Evolutionary conservation across 2,888 invertebrate species (phyloP), one percentile per base, ranked within the genome.

Genomic region (Nesidiocoris tenuis): DNA sequence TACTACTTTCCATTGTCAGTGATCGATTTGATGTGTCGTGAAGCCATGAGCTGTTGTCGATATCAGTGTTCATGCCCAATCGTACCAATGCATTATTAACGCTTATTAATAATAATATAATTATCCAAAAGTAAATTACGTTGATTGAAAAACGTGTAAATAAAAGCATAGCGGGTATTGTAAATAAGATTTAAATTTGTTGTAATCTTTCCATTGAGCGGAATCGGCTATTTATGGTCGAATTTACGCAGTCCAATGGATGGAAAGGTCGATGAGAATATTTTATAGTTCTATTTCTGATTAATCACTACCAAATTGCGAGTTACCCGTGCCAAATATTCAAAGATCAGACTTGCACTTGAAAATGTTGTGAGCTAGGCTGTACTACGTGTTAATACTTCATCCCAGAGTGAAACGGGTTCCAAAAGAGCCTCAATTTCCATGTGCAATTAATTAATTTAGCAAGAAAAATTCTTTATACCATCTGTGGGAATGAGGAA

Each of bases 21-120:
- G 12, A 3, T 39, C 5, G 12, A 7, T 39, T 39, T 39, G 39
- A 39, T 39, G 39, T 39, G 3, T 12, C 39, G 12, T 7, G 12
- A 12, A 39, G 39, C n/a, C n/a, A n/a, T 39, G 39, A 39, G 3
- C 39, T 3, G 12, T 39, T 39, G 39, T 39, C 39, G 12, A 12
- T 39, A 39, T 39, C 39, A 39, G 12, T 39, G 39, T 39, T 39
- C 39, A 39, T 39, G 25, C 19, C 22, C 21, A 57, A 70, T 59
- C 17, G 70, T 70, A 70, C 70, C 70, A 70, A 70, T 70, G 24
- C 1, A 59, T 59, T 59, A 70, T 24, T 70, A 70, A 70, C 70
- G 70, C 70, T 70, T 70, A 59, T 25, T 65, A 39, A n/a, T 65
- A 12, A 3, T 39, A 39, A 39, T 7, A 39, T 39, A 39, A 39